Evolutionary conservation across 2,797 vertebrate genomes (phyloP).

Genomic region (Neosilurus hyrtlii): DNA sequence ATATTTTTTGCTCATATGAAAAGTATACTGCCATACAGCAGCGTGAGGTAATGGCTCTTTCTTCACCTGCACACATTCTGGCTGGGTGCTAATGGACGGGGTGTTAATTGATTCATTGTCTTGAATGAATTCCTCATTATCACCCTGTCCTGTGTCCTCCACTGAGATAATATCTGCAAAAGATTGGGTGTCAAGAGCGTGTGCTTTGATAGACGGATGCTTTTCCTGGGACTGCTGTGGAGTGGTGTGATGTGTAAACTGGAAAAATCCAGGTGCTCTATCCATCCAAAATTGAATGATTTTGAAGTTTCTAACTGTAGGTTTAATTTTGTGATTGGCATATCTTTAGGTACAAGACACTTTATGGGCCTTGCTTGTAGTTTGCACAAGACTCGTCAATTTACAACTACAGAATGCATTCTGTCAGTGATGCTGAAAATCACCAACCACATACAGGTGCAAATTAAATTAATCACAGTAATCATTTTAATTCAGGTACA

Average conservation of each 20-base stretch:
- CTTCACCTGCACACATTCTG: slow-evolving; percentile 39
- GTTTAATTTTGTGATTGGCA: not conserved
- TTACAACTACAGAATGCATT: not conserved
- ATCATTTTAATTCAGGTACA: too few species aligned
- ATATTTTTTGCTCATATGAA: not conserved
- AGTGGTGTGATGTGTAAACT: not conserved
- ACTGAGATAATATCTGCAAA: slow-evolving; percentile 46
- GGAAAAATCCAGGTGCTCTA: not conserved
- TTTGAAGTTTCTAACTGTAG: not conserved
- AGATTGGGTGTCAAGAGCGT: slow-evolving; percentile 27
- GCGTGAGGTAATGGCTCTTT: not conserved
- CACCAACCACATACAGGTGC: not conserved
- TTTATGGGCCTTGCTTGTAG: not conserved
- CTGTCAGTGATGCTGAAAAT: not conserved
- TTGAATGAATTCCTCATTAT: slow-evolving; percentile 61
- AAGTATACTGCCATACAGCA: not conserved
- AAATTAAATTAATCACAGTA: not conserved
- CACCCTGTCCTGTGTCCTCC: slow-evolving; percentile 61
- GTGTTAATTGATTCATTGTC: slow-evolving; percentile 75
- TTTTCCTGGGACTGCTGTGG: not conserved
- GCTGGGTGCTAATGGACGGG: slow-evolving; percentile 68
- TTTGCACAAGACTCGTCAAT: not conserved
- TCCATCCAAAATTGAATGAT: not conserved
- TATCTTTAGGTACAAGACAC: not conserved
- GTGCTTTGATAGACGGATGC: slow-evolving; percentile 53